Conservation (phyloP, 2,888 invertebrate genomes). For the Chalcis sispes region DNA sequence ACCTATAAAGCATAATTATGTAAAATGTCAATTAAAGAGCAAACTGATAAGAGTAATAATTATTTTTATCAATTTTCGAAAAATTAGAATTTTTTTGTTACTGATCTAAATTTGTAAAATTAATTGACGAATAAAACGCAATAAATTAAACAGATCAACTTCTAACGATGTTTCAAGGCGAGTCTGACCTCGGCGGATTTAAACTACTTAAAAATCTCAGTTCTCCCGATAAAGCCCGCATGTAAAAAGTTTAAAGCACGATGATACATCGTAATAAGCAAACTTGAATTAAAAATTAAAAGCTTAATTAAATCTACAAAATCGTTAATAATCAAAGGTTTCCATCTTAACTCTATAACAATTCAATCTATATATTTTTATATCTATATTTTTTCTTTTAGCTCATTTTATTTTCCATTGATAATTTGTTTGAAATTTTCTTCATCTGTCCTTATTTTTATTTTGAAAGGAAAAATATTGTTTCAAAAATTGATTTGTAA, state of each 20-base stretch:
- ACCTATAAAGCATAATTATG: no score
- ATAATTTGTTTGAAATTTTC: no score
- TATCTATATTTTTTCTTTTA: no score
- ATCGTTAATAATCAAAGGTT: slow-evolving; percentile 26
- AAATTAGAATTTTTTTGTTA: no score
- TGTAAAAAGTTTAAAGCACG: slow-evolving; percentile 19
- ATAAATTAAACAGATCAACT: slow-evolving; percentile 44
- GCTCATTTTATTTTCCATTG: no score
- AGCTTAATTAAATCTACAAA: slow-evolving; percentile 25
- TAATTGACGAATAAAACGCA: slow-evolving; percentile 24
- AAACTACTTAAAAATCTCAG: slow-evolving; percentile 58
- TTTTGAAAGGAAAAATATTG: no score
- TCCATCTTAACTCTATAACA: slow-evolving; percentile 18
- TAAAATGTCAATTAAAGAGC: no score
- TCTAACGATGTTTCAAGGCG: slow-evolving; percentile 48
- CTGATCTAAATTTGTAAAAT: no score
- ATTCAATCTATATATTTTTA: no score
- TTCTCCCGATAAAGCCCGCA: slow-evolving; percentile 50
- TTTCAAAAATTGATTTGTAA: no score
- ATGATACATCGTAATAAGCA: slow-evolving; percentile 38
- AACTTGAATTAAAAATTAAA: slow-evolving; percentile 1
- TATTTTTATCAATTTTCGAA: slow-evolving; percentile 14
- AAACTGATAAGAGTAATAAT: no score
- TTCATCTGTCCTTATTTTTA: no score
- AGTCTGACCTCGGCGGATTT: slow-evolving; percentile 56